Evolutionary conservation across 2,888 invertebrate species (phyloP).

Genomic region (Pyrgus malvae): DNA sequence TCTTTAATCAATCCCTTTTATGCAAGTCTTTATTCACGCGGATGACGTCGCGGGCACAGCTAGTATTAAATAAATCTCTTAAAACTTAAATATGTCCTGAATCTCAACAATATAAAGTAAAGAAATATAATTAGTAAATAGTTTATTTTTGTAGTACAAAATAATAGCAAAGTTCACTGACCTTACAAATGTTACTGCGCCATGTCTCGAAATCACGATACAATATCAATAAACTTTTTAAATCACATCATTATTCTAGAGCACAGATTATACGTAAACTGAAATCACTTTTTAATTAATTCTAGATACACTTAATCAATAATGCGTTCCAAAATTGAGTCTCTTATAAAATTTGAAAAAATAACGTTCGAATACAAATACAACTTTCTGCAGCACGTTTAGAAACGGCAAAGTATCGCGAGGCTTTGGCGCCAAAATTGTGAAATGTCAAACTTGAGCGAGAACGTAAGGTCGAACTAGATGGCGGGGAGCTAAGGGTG

Average conservation of each 20-base stretch:
- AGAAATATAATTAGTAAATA: no score
- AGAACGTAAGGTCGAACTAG: constrained; percentile 49
- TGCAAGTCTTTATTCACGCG: no score
- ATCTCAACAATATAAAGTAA: no score
- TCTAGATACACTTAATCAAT: no score
- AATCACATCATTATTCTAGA: no score
- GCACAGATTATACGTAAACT: neutral
- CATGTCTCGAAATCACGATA: neutral
- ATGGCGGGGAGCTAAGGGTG: constrained; percentile 47
- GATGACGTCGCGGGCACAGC: no score
- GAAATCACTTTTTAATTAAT: neutral
- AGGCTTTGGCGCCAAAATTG: constrained; percentile 57
- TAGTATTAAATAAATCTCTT: no score
- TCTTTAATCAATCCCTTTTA: no score
- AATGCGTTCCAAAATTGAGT: no score
- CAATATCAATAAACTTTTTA: neutral
- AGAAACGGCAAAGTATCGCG: constrained; percentile 28
- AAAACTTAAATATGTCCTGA: no score
- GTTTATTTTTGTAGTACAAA: no score
- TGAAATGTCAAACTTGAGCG: constrained; percentile 65
- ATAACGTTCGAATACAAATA: neutral
- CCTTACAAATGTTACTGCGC: neutral
- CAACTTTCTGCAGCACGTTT: constrained; percentile 1
- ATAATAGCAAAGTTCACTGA: neutral
- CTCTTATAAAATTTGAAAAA: neutral